A percentile compares a stretch with the other conserved stretches of the same genome.
Conservation (phyloP, 2,797 vertebrate species). For the Neopelma chrysocephalum region DNA sequence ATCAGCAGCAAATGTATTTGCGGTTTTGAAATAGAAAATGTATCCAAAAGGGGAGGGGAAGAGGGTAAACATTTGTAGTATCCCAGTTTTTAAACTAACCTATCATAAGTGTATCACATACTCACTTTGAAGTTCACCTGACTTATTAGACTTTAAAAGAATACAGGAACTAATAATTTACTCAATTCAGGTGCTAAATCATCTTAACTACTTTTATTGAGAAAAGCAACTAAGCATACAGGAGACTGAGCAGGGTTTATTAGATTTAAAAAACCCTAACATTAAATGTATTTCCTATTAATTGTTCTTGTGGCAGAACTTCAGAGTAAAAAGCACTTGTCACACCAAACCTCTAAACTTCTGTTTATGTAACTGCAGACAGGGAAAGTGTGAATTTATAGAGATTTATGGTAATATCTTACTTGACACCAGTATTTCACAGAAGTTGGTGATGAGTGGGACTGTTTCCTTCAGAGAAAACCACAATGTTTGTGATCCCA, state of each 20-base stretch:
- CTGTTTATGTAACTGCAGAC: not conserved
- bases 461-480: not conserved
- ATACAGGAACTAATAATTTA: not conserved
- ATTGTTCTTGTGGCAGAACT: not conserved
- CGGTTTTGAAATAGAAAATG: not conserved
- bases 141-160: not conserved
- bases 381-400: not conserved
- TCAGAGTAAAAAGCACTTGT: not conserved
- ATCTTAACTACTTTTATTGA: not conserved
- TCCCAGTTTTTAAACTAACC: not conserved
- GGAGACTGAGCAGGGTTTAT: not conserved
- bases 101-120: not conserved
- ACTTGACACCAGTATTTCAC: not conserved
- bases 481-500: not conserved
- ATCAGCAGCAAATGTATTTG: not conserved
- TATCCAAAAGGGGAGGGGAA: not conserved
- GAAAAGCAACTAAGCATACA: not conserved
- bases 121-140: not conserved
- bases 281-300: not conserved
- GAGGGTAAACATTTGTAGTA: not conserved
- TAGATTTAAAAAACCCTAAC: not conserved
- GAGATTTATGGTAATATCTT: too few species aligned
- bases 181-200: not conserved
- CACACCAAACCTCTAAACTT: not conserved
- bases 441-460: not conserved